phyloP scores from a whole-genome alignment of 2,797 vertebrate species.

The Darevskia mixta region DNA sequence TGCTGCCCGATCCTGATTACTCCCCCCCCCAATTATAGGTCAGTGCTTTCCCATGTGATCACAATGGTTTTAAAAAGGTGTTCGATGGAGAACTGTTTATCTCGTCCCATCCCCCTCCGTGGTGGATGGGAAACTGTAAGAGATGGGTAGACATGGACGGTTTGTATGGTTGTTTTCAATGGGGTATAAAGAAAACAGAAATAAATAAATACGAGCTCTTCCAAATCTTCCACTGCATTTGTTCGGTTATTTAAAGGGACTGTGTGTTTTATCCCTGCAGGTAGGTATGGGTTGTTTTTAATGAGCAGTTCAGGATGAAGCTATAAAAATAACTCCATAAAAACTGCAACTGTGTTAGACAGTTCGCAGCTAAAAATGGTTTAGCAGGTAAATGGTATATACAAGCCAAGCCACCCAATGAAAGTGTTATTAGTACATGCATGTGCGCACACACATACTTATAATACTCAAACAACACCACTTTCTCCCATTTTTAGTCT shows the following conservation, averaged over 20 bases:
- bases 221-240: not conserved
- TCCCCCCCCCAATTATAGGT: no score
- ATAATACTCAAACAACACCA: not conserved
- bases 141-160: not conserved
- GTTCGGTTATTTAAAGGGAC: not conserved
- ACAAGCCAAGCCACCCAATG: not conserved
- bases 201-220: slow-evolving; percentile 27
- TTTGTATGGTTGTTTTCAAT: not conserved
- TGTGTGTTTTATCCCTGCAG: not conserved
- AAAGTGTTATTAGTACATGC: not conserved
- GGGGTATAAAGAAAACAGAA: accelerated
- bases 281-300: not conserved
- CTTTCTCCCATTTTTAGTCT: slow-evolving; percentile 1
- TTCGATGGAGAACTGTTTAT: no score
- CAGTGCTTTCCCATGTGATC: no score
- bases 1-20: no score
- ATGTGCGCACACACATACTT: not conserved
- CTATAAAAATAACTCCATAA: not conserved
- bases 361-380: not conserved
- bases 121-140: no score
- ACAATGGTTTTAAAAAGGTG: no score
- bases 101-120: no score
- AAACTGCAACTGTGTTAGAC: not conserved
- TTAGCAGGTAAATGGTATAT: not conserved
- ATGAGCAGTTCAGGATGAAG: not conserved